Conservation (phyloP, 2,113 vertebrate species). For the Gnathonemus longibarbis region DNA sequence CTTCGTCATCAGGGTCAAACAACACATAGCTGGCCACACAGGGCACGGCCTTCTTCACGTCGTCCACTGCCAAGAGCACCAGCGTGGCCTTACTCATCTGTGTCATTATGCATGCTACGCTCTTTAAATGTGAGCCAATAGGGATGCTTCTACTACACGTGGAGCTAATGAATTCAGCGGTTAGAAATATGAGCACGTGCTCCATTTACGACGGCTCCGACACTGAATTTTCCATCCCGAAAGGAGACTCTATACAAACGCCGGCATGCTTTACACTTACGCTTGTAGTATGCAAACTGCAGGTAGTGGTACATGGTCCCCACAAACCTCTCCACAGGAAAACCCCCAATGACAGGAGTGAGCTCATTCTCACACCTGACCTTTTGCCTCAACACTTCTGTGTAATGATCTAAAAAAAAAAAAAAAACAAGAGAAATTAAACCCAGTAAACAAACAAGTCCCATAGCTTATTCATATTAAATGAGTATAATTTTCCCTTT, state of each 20-base stretch:
- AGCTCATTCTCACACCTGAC: conserved; percentile 79
- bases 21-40: conserved; percentile 89
- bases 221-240: neutral
- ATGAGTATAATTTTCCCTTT: neutral
- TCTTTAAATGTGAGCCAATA: neutral
- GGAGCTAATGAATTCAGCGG: neutral
- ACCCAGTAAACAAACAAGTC: neutral
- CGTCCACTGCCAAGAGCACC: conserved; percentile 65
- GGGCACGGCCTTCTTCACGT: conserved; percentile 85
- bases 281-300: conserved; percentile 94
- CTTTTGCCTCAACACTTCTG: conserved; percentile 83
- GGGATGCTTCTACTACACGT: neutral
- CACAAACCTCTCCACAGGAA: conserved; percentile 88
- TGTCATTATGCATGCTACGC: neutral
- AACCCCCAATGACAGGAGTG: conserved; percentile 84
- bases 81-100: neutral
- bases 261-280: conserved; percentile 60
- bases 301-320: conserved; percentile 99
- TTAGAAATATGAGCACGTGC: neutral
- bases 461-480: neutral
- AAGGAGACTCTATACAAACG: neutral
- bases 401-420: conserved; percentile 75
- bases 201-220: neutral
- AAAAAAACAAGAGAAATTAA: neutral
- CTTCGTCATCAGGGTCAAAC: conserved; percentile 81